Evolutionary conservation across 2,113 vertebrate species (phyloP).

Genomic region (Bubo scandiacus): DNA sequence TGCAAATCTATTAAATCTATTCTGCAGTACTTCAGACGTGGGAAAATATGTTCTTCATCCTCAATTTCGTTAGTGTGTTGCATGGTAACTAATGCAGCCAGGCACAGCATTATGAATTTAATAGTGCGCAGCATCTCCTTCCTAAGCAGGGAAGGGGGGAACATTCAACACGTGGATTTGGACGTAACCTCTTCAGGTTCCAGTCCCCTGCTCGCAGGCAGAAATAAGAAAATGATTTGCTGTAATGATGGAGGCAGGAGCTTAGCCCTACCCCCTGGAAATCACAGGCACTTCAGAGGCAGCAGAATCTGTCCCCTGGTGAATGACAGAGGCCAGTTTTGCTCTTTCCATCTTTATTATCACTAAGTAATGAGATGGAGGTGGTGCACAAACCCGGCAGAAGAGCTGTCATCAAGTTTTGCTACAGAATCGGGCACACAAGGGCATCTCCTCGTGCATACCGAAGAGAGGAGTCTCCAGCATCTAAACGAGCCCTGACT

Average conservation of each 20-base stretch:
- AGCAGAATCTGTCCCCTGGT: neutral
- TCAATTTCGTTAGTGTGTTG: conserved; percentile 30
- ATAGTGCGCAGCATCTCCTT: neutral
- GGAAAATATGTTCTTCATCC: conserved; percentile 22
- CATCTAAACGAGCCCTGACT: neutral
- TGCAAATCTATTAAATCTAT: conserved; percentile 27
- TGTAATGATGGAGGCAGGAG: neutral
- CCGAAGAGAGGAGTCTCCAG: neutral
- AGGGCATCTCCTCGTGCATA: neutral
- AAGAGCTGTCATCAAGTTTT: neutral
- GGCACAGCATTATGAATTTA: conserved; percentile 34
- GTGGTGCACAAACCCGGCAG: neutral
- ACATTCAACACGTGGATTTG: neutral
- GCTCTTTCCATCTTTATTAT: neutral
- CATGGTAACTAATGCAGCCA: conserved; percentile 38
- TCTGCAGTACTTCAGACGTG: conserved; percentile 28
- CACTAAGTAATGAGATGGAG: neutral
- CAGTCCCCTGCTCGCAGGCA: neutral
- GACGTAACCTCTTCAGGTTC: neutral
- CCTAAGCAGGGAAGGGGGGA: neutral
- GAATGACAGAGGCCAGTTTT: neutral
- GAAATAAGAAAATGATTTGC: conserved; percentile 9
- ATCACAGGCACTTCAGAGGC: neutral
- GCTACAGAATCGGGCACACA: neutral
- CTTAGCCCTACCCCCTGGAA: neutral